phyloP scores from a whole-genome alignment of 2,797 vertebrate species.

The Zenarchopterus dispar region DNA sequence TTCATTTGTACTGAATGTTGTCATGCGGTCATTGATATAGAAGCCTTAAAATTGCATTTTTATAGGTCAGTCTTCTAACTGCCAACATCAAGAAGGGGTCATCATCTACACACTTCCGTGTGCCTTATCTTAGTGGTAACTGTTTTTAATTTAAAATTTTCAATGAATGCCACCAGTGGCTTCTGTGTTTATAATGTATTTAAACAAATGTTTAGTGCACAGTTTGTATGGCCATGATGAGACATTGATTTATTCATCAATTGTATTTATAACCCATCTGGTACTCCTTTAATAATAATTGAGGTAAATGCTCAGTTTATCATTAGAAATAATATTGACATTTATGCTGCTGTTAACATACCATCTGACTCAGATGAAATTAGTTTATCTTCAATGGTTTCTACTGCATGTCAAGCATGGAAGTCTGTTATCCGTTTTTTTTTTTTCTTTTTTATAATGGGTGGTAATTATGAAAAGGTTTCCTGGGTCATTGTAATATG shows the following conservation, averaged over 20 bases:
- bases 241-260: constrained; percentile 9
- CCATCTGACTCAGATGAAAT: constrained; percentile 10
- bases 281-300: constrained; percentile 29
- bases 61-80: constrained; percentile 39
- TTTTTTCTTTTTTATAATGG: constrained; percentile 5
- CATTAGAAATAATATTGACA: constrained; percentile 19
- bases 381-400: constrained; percentile 17
- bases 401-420: constrained; percentile 13
- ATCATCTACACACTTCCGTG: constrained; percentile 36
- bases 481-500: no score
- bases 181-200: constrained; percentile 25
- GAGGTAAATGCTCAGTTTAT: constrained; percentile 19
- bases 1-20: constrained; percentile 41
- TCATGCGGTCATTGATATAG: constrained; percentile 27
- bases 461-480: constrained; percentile 10
- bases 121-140: constrained; percentile 59
- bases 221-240: constrained; percentile 13
- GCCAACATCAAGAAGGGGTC: constrained; percentile 46
- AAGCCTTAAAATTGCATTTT: constrained; percentile 66
- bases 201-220: constrained; percentile 6
- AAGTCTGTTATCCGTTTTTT: background rate
- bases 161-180: constrained; percentile 29
- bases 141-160: constrained; percentile 26
- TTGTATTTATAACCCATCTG: constrained; percentile 31
- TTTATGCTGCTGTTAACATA: constrained; percentile 9